These are phyloP conservation scores for Myxocyprinus asiaticus DNA, from an alignment of 2,113 vertebrate species.

Conservation along the genomic window DNA sequence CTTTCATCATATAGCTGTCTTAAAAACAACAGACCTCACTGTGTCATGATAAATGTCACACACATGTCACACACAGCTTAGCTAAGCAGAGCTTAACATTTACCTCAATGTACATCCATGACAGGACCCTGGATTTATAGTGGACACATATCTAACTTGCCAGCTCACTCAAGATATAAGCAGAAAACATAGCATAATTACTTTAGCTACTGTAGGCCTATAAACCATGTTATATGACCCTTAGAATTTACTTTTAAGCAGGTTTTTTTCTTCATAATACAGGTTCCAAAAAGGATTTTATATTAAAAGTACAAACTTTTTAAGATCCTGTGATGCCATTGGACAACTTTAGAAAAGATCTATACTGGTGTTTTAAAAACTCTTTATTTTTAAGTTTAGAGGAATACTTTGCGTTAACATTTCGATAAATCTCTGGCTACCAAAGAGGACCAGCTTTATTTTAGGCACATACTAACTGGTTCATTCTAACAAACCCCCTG, in stretches of 20 bases:
- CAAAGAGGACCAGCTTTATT: conserved; percentile 64
- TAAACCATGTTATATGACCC: no score
- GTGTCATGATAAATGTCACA: not conserved
- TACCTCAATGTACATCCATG: conserved; percentile 1
- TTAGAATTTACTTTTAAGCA: no score
- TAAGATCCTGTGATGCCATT: no score
- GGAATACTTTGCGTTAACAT: not conserved
- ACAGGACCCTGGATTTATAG: not conserved
- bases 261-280: no score
- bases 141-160: no score
- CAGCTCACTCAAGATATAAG: not conserved
- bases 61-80: not conserved
- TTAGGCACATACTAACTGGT: conserved; percentile 73
- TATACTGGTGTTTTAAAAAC: no score
- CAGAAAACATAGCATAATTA: not conserved
- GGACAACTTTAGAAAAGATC: no score
- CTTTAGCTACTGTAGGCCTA: no score
- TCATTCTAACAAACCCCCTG: conserved; percentile 74
- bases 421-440: not conserved
- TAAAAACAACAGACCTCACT: not conserved
- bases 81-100: not conserved
- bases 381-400: no score
- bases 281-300: no score
- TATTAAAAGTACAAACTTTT: no score
- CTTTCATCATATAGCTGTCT: conserved; percentile 32